A percentile compares a stretch with the other conserved stretches of the same genome.
These are phyloP conservation scores for Trichechus manatus DNA, from an alignment of 2,113 vertebrate species.

Conservation along the genomic window DNA sequence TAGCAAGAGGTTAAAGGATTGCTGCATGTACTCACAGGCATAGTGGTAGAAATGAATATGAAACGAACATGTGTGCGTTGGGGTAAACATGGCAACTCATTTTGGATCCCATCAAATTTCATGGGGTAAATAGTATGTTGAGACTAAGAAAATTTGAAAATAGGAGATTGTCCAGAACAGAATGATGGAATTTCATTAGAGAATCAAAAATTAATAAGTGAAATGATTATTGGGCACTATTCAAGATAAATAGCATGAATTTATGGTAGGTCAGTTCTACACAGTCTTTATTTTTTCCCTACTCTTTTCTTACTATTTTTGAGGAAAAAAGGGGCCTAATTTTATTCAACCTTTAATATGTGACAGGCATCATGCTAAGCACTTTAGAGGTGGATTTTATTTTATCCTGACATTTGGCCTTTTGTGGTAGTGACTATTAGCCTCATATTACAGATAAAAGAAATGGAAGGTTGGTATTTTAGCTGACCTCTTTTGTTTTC, in stretches of 20 bases:
- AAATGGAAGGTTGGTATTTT: background rate
- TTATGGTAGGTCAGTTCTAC: background rate
- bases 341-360: conserved; percentile 8
- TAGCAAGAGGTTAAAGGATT: background rate
- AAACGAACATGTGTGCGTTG: background rate
- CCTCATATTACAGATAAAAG: background rate
- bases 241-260: background rate
- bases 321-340: background rate
- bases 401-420: background rate
- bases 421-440: background rate
- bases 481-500: background rate
- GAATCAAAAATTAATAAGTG: background rate
- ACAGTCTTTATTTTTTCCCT: background rate
- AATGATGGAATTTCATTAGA: background rate
- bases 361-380: background rate
- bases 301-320: background rate
- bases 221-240: background rate
- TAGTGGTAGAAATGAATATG: background rate
- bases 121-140: background rate
- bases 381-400: conserved; percentile 6
- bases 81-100: background rate
- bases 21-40: background rate
- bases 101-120: background rate
- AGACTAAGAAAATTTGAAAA: background rate
- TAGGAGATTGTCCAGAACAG: background rate